Percentiles rank a stretch among this genome's conserved stretches.
Conservation (phyloP, 2,797 vertebrate species). For the Takifugu ocellatus region DNA sequence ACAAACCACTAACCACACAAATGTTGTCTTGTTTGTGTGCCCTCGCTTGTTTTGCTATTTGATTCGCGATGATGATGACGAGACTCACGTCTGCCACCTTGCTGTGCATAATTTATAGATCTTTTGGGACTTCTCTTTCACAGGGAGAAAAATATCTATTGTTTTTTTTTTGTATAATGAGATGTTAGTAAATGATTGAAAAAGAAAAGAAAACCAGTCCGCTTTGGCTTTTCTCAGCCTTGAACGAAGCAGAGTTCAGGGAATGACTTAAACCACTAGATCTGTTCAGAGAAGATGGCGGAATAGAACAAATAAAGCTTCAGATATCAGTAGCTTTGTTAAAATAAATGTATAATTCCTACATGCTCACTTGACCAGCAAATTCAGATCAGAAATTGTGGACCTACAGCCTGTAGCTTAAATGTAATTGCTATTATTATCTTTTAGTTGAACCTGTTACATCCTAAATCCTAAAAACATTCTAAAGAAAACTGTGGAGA, state of each 20-base stretch:
- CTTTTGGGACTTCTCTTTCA: constrained; percentile 72
- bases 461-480: constrained; percentile 14
- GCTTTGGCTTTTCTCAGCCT: constrained; percentile 73
- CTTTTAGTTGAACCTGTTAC: constrained; percentile 1
- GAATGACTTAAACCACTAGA: constrained; percentile 81
- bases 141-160: constrained; percentile 50
- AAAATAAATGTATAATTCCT: too few species aligned
- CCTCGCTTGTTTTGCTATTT: constrained; percentile 59
- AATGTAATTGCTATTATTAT: constrained; percentile 30
- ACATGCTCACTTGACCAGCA: too few species aligned
- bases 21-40: constrained; percentile 74
- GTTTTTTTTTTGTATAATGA: constrained; percentile 39
- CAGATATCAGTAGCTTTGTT: too few species aligned
- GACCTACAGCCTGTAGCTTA: constrained; percentile 32
- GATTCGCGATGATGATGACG: constrained; percentile 73
- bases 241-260: constrained; percentile 75
- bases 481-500: constrained; percentile 64
- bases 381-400: constrained; percentile 35
- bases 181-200: constrained; percentile 63
- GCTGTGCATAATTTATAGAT: constrained; percentile 78
- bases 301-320: too few species aligned
- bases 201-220: constrained; percentile 57
- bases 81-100: constrained; percentile 59
- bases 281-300: constrained; percentile 19
- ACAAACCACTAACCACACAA: constrained; percentile 84